These are phyloP conservation scores for Lagorchestes hirsutus DNA, from an alignment of 2,797 vertebrate genomes.

Conservation along the genomic window DNA sequence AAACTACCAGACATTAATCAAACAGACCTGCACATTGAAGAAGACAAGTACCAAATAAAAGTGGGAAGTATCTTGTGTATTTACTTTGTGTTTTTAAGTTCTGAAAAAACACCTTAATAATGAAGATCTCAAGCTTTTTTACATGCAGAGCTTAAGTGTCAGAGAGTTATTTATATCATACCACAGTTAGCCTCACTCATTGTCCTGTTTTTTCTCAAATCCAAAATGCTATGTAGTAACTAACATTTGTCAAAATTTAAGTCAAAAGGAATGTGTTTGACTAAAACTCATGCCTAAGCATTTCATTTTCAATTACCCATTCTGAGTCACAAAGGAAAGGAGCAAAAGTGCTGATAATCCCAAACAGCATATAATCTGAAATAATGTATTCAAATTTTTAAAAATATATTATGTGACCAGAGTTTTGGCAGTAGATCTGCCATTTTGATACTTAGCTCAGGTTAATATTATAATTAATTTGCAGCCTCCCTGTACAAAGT, in stretches of 20 bases:
- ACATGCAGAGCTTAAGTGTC: slow-evolving; percentile 77
- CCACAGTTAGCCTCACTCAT: slow-evolving; percentile 80
- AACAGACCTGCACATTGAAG: slow-evolving; percentile 73
- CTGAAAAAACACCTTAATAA: slow-evolving; percentile 74
- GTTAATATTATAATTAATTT: slow-evolving; percentile 74
- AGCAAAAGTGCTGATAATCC: slow-evolving; percentile 37
- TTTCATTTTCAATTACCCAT: slow-evolving; percentile 65
- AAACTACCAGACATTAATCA: slow-evolving; percentile 83
- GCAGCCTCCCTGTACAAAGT: slow-evolving; percentile 42
- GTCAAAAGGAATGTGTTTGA: slow-evolving; percentile 66
- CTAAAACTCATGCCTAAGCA: slow-evolving; percentile 59
- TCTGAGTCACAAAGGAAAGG: slow-evolving; percentile 48
- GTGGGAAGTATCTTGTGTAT: slow-evolving; percentile 81
- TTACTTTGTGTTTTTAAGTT: slow-evolving; percentile 81
- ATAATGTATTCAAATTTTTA: slow-evolving; percentile 70
- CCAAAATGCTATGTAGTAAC: slow-evolving; percentile 71
- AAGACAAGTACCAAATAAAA: slow-evolving; percentile 77
- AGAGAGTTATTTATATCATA: slow-evolving; percentile 79
- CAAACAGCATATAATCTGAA: slow-evolving; percentile 57
- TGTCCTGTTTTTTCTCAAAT: slow-evolving; percentile 82
- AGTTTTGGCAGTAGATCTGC: slow-evolving; percentile 61
- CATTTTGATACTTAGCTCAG: slow-evolving; percentile 72
- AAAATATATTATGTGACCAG: slow-evolving; percentile 64
- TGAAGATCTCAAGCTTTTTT: slow-evolving; percentile 82
- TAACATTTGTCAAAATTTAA: slow-evolving; percentile 66